Conservation (phyloP, 2,797 vertebrate genomes). For the Pipistrellus nathusii region DNA sequence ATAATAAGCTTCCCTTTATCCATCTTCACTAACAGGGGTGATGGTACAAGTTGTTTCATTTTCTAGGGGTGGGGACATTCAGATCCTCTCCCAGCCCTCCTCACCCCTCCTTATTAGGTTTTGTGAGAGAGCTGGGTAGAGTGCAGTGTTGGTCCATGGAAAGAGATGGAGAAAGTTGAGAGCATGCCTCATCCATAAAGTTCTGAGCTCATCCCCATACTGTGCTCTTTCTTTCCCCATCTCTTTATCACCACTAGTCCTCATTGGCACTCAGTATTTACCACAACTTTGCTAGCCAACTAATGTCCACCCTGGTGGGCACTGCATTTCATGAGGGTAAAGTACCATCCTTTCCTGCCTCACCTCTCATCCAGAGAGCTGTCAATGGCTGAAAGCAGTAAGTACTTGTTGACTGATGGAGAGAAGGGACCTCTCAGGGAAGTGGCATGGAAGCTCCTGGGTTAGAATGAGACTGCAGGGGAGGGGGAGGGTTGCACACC, state of each 20-base stretch:
- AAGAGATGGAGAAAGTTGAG: background rate
- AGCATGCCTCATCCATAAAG: background rate
- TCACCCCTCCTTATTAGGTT: background rate
- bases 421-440: background rate
- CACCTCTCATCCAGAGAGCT: background rate
- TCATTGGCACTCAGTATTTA: background rate
- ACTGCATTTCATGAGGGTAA: background rate
- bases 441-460: background rate
- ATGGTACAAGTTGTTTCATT: background rate
- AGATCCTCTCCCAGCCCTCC: background rate
- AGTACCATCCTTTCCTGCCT: background rate
- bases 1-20: background rate
- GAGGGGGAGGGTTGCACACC: background rate
- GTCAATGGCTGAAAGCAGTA: background rate
- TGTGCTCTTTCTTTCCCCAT: background rate
- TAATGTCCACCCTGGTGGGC: background rate
- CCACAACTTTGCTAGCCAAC: background rate
- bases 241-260: background rate
- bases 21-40: background rate
- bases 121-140: background rate
- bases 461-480: background rate
- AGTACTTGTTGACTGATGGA: accelerated
- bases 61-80: background rate
- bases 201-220: background rate
- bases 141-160: background rate